Conservation (phyloP, 2,888 invertebrate genomes). For the Polia nebulosa region DNA sequence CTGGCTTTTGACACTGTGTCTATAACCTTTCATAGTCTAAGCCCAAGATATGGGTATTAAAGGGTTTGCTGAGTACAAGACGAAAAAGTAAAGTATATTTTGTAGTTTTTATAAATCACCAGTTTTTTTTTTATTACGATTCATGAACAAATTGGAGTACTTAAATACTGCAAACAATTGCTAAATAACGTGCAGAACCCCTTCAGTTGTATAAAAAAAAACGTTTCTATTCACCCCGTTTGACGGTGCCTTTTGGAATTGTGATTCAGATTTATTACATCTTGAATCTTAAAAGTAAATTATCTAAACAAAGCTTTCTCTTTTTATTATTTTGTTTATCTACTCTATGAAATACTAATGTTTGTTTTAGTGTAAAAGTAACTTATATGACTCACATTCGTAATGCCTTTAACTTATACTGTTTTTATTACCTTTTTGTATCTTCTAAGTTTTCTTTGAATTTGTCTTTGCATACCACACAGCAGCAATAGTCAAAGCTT, state of each 20-base stretch:
- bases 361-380: conserved; percentile 7
- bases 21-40: no score
- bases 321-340: conserved; percentile 11
- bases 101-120: no score
- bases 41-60: no score
- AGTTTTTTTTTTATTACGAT: no score
- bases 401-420: not conserved
- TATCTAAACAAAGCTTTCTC: conserved; percentile 14
- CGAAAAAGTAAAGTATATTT: no score
- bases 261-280: not conserved
- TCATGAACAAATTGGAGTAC: no score
- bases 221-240: no score
- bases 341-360: not conserved
- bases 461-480: not conserved
- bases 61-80: no score
- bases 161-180: no score
- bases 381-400: conserved; percentile 10
- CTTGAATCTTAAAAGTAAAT: not conserved
- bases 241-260: not conserved
- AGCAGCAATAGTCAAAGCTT: not conserved
- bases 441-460: conserved; percentile 8
- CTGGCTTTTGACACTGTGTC: no score
- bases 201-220: no score
- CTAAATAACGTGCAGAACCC: no score
- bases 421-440: not conserved